These are phyloP conservation scores for Ridgeia piscesae DNA, from an alignment of 1,140 invertebrate genomes.

Conservation along the genomic window DNA sequence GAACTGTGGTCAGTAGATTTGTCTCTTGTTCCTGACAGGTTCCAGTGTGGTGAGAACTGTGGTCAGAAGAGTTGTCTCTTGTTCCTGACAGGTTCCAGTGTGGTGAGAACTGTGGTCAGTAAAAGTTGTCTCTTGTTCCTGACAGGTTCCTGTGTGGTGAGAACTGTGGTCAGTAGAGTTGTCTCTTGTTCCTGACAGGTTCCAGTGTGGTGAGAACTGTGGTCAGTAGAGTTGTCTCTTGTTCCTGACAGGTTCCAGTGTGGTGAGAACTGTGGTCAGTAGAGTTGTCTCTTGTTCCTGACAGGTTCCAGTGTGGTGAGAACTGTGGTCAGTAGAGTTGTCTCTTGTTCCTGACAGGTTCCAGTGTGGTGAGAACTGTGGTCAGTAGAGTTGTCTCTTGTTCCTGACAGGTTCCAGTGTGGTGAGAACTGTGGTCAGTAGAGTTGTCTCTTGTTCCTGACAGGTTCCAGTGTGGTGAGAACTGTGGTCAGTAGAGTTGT, in stretches of 20 bases:
- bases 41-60: constrained; percentile 73
- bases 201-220: background rate
- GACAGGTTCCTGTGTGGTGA: constrained; percentile 67
- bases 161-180: constrained; percentile 77
- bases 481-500: constrained; percentile 78
- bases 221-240: constrained; percentile 15
- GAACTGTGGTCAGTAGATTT: background rate
- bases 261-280: constrained; percentile 75
- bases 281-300: too few relatives aligned
- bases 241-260: constrained; percentile 64
- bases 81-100: too few relatives aligned
- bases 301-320: too few relatives aligned
- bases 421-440: background rate
- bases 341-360: constrained; percentile 58
- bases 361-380: constrained; percentile 74
- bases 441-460: constrained; percentile 22
- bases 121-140: constrained; percentile 19
- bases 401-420: too few relatives aligned
- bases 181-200: too few relatives aligned
- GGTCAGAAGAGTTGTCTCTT: too few relatives aligned
- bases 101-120: background rate
- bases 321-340: background rate
- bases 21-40: constrained; percentile 54
- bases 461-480: constrained; percentile 69
- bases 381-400: too few relatives aligned